Conservation (phyloP, 2,888 invertebrate genomes). For the Carcina quercana region DNA sequence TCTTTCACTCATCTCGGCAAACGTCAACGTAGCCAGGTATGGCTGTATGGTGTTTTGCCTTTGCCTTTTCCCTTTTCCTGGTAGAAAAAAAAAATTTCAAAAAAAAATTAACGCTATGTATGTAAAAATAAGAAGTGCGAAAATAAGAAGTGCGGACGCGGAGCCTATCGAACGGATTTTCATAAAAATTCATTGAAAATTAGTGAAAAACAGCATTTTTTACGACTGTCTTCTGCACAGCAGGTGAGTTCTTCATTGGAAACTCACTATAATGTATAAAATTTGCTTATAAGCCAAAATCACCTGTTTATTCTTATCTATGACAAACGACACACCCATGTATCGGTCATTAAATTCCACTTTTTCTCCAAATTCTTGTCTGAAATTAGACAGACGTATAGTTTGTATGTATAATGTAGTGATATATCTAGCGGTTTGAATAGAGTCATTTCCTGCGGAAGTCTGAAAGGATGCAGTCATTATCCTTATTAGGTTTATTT, state of each 20-base stretch:
- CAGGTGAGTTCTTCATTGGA: conserved; percentile 37
- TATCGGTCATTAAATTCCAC: conserved; percentile 42
- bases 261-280: background rate
- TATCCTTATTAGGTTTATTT: conserved; percentile 69
- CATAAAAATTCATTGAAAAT: conserved; percentile 30
- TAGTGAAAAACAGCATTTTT: conserved; percentile 23
- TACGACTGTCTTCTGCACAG: conserved; percentile 20
- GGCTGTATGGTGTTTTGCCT: too few species aligned
- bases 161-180: conserved; percentile 52
- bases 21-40: too few species aligned
- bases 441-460: conserved; percentile 25
- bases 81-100: background rate
- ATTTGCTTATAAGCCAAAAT: background rate
- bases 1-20: too few species aligned
- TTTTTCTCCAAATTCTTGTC: conserved; percentile 22
- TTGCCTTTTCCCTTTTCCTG: too few species aligned
- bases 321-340: conserved; percentile 65
- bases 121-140: background rate
- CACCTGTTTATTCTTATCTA: conserved; percentile 26
- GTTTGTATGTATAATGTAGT: background rate
- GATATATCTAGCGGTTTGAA: conserved; percentile 10
- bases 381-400: conserved; percentile 11
- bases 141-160: conserved; percentile 30
- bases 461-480: conserved; percentile 31
- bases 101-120: background rate